Base-by-base conservation (phyloP, 2,888 invertebrate species). In the Antheraea assamensis region DNA sequence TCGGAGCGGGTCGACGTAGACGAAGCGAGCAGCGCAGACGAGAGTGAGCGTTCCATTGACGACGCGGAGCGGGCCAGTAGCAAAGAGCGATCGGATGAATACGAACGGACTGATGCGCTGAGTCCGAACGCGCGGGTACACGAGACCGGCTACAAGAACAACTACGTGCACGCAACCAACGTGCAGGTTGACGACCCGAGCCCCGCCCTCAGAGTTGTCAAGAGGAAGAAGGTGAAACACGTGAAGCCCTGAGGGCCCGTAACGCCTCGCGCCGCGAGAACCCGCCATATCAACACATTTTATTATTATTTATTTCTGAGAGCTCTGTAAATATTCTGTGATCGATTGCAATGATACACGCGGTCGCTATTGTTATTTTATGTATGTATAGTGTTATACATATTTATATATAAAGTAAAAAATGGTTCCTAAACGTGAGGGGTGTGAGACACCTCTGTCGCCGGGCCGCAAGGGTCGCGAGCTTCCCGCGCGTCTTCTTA, bases 281-380 rank as follows among this genome's bases (percentile, higher is more conserved):
- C 85, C 87, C 89, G 92, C 92, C 92, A 92, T 92, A 92, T 81
- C 79, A 79, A 61, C 72, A 74, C 71, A 79, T 78, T 76, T 82
- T 78, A 78, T 83, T 83, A 83, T 88, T 92, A 92, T 91, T 92
- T 92, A 92, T 92, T 92, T 79, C 72, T 73, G 77, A 78, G 76
- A 80, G 78, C 70, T 30, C n/a, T 73, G 55, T 71, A 73, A 74
- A 66, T 68, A n/a, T 71, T 47, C 55, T 68, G 74, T 74, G 74
- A 74, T 74, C 71, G 49, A 68, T 71, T 47, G 49, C 71, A 68
- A 24, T 70, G 70, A 52, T 71, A 47, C 73, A 71, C 58, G 27
- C 47, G 58, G 42, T 70, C 61, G 35, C 61, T 30, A 31, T 71
- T 66, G 2, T 13, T 13, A 73, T 27, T 71, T 71, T 73, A 71